Evolutionary conservation across 2,113 vertebrate species (phyloP).

Genomic region (Poecile atricapillus): DNA sequence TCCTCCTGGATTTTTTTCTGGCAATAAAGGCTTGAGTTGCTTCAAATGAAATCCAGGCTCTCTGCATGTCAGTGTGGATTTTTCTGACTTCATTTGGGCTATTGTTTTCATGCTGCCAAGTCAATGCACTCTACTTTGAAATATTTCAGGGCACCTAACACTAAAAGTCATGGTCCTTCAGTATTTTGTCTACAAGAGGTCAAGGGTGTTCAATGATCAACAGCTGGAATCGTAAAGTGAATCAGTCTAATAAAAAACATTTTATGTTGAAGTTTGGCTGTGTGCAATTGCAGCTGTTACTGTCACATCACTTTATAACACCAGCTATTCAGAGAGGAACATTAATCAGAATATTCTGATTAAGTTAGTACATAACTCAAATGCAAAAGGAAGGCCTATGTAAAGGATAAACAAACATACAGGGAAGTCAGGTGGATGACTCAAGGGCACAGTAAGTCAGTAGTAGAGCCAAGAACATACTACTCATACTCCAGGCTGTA

Average conservation of each 20-base stretch:
- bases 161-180: not conserved
- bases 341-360: not conserved
- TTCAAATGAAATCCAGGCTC: not conserved
- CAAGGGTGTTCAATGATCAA: not conserved
- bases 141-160: not conserved
- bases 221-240: not conserved
- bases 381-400: not conserved
- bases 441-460: not conserved
- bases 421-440: not conserved
- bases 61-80: not conserved
- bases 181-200: not conserved
- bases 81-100: not conserved
- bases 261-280: not conserved
- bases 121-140: not conserved
- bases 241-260: not conserved
- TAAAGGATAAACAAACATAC: not conserved
- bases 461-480: not conserved
- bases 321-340: not conserved
- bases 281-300: not conserved
- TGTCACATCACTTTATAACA: not conserved
- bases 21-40: not conserved
- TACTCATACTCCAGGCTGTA: not conserved
- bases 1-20: not conserved
- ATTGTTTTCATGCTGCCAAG: not conserved
- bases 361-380: not conserved